Percentiles rank a stretch among this genome's conserved stretches.
Evolutionary conservation across 2,888 invertebrate species (phyloP).

Genomic region (Ochropacha duplaris): DNA sequence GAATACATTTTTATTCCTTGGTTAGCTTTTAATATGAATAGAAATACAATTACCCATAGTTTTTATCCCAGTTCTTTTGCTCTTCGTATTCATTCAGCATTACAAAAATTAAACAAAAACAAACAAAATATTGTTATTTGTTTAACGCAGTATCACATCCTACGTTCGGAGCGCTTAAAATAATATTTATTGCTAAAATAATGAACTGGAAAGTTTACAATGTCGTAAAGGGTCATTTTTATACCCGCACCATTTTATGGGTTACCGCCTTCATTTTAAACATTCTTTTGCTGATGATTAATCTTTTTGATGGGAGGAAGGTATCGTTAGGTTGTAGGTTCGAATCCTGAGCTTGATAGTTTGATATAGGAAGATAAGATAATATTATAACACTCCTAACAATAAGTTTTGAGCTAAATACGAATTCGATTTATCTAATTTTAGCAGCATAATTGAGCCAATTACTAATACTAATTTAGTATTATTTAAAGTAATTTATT

Average conservation of each 20-base stretch:
- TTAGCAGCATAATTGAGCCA: no score
- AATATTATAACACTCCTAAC: no score
- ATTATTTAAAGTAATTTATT: no score
- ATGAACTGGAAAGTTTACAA: constrained; percentile 60
- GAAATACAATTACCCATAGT: no score
- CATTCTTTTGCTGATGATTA: constrained; percentile 10
- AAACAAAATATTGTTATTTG: constrained; percentile 21
- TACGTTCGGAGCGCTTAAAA: constrained; percentile 39
- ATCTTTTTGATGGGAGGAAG: not conserved
- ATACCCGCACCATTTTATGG: constrained; percentile 41
- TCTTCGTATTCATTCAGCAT: not conserved
- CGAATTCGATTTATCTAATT: no score
- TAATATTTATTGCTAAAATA: constrained; percentile 66
- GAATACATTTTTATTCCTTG: no score
- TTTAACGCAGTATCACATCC: constrained; percentile 31
- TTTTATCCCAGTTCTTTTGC: not conserved
- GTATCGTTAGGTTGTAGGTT: not conserved
- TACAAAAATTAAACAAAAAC: constrained; percentile 4
- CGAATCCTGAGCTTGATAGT: not conserved
- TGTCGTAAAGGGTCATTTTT: constrained; percentile 43
- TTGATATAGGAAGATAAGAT: no score
- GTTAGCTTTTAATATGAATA: no score
- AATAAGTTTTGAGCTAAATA: no score
- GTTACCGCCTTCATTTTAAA: constrained; percentile 43
- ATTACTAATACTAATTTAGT: no score